Evolutionary conservation across 92 coral and sea anemone species (phyloP).

Genomic region (Phymanthus crucifer): DNA sequence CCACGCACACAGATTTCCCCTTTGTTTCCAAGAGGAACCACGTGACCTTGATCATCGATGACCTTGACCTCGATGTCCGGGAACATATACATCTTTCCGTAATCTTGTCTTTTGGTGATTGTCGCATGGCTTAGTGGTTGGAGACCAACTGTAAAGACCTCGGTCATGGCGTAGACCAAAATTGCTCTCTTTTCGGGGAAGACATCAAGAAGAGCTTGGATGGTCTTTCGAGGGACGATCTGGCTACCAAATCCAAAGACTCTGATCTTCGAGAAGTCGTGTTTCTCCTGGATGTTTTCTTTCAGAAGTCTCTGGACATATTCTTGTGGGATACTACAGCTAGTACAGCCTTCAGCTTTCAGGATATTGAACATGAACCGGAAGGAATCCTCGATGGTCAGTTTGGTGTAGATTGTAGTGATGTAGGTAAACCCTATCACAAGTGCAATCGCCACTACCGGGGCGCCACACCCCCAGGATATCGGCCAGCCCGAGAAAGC

Average conservation of each 20-base stretch:
- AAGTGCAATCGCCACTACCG: slow-evolving; percentile 14
- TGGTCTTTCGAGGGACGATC: slow-evolving; percentile 32
- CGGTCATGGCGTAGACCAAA: slow-evolving; percentile 34
- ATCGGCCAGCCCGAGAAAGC: slow-evolving; percentile 34
- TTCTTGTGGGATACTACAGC: slow-evolving; percentile 27
- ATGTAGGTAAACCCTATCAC: slow-evolving; percentile 17
- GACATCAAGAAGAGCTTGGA: slow-evolving; percentile 26
- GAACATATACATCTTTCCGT: slow-evolving; percentile 26
- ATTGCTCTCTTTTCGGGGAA: slow-evolving; percentile 25
- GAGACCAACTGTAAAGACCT: slow-evolving; percentile 20
- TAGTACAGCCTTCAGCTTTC: slow-evolving; percentile 12
- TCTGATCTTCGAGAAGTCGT: slow-evolving; percentile 8
- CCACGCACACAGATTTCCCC: slow-evolving; percentile 46
- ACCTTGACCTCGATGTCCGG: slow-evolving; percentile 47
- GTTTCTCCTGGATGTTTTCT: slow-evolving; percentile 12
- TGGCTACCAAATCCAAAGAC: slow-evolving; percentile 43
- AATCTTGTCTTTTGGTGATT: slow-evolving; percentile 20
- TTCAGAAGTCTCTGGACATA: slow-evolving; percentile 12
- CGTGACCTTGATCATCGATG: slow-evolving; percentile 30
- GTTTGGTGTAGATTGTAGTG: slow-evolving; percentile 8
- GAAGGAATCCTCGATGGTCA: slow-evolving; percentile 13
- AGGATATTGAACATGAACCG: slow-evolving; percentile 27
- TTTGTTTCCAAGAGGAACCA: slow-evolving; percentile 40
- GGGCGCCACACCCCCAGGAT: slow-evolving; percentile 34
- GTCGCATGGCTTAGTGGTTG: slow-evolving; percentile 21